Conservation (phyloP, 2,113 vertebrate genomes). For the Toxotes chatareus region DNA sequence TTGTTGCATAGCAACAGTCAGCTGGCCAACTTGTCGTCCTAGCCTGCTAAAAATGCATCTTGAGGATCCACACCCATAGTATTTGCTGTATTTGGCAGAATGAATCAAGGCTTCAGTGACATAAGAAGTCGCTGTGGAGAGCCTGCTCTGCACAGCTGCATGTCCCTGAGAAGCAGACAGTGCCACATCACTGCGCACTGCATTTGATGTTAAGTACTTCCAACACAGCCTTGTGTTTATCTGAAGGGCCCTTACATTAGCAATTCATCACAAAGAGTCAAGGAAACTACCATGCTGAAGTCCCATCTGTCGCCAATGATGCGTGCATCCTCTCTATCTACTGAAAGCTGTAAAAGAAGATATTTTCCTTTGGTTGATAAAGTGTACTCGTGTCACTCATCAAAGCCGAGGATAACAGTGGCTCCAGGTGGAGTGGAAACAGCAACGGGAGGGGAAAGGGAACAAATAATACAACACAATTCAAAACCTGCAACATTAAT, state of each 20-base stretch:
- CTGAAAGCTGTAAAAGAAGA: constrained; percentile 15
- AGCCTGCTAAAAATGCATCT: constrained; percentile 52
- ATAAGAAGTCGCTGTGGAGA: not conserved
- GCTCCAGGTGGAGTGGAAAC: constrained; percentile 8
- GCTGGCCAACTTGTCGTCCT: constrained; percentile 48
- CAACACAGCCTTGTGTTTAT: constrained; percentile 49
- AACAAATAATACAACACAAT: constrained; percentile 18
- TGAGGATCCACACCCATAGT: constrained; percentile 42
- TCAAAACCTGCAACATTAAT: not conserved
- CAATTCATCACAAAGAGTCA: constrained; percentile 38
- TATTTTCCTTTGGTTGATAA: constrained; percentile 35
- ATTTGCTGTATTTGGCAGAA: constrained; percentile 46
- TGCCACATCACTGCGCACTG: constrained; percentile 14
- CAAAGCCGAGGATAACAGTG: constrained; percentile 24
- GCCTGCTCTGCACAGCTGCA: not conserved
- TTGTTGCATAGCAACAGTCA: constrained; percentile 71
- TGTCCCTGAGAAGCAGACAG: constrained; percentile 20
- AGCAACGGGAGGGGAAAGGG: not conserved
- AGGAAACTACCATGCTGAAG: constrained; percentile 24
- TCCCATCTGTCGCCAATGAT: constrained; percentile 33
- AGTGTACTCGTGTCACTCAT: constrained; percentile 43
- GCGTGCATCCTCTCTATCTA: constrained; percentile 8
- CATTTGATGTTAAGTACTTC: constrained; percentile 34
- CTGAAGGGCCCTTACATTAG: constrained; percentile 48
- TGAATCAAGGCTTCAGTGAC: constrained; percentile 18